These are phyloP conservation scores for Hydrozoanthus gracilis DNA, from an alignment of 92 coral and sea anemone species.

Conservation along the genomic window DNA sequence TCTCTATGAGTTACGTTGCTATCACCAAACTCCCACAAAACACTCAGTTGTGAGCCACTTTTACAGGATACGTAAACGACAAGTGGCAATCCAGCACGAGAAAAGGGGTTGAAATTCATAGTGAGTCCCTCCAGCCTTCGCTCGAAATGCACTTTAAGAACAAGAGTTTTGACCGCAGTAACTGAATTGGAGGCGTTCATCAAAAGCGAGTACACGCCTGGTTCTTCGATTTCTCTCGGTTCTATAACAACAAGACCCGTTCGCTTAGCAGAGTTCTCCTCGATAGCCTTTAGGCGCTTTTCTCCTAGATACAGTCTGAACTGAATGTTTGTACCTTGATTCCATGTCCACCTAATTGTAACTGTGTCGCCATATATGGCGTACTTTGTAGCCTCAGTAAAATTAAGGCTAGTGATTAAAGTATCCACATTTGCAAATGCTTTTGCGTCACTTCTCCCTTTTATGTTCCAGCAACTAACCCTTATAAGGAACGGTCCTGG, in stretches of 20 bases:
- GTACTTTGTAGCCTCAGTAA: conserved; percentile 20
- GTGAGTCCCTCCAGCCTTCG: conserved; percentile 52
- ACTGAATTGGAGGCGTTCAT: conserved; percentile 76
- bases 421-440: conserved; percentile 65
- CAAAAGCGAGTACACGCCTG: conserved; percentile 72
- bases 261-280: conserved; percentile 19
- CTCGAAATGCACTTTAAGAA: conserved; percentile 42
- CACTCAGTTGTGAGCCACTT: conserved; percentile 69
- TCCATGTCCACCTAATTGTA: conserved; percentile 72
- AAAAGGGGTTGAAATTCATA: conserved; percentile 68
- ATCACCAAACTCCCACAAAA: conserved; percentile 81
- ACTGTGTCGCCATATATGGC: conserved; percentile 55
- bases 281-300: not conserved
- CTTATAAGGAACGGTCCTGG: conserved; percentile 55
- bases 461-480: conserved; percentile 53
- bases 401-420: conserved; percentile 63
- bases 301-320: conserved; percentile 45
- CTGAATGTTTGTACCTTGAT: conserved; percentile 63
- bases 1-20: conserved; percentile 35
- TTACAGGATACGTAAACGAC: conserved; percentile 62
- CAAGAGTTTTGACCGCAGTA: conserved; percentile 47
- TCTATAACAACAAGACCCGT: conserved; percentile 36
- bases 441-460: conserved; percentile 37
- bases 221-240: conserved; percentile 45
- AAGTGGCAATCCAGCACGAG: conserved; percentile 57